Percentiles rank a stretch among this genome's conserved stretches.
These are phyloP conservation scores for Isurus oxyrinchus DNA, from an alignment of 2,113 vertebrate genomes.

Conservation along the genomic window DNA sequence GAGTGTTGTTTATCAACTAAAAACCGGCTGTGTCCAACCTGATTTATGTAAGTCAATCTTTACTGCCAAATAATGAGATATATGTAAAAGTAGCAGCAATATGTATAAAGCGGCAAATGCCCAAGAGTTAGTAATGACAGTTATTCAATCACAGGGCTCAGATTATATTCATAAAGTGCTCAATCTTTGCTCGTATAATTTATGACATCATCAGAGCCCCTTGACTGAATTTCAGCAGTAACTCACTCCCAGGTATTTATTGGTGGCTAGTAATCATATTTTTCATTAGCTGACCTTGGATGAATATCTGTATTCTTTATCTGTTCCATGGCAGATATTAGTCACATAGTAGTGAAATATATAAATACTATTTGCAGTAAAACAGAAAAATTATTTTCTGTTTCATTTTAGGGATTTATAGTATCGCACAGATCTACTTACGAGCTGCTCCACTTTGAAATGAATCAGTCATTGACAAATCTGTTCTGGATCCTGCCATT, in stretches of 20 bases:
- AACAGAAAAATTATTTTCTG: slow-evolving; percentile 12
- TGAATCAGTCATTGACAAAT: slow-evolving; percentile 30
- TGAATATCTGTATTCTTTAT: slow-evolving; percentile 36
- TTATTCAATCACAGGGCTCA: slow-evolving; percentile 33
- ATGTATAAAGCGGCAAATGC: slow-evolving; percentile 27
- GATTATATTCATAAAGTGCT: slow-evolving; percentile 32
- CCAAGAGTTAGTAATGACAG: slow-evolving; percentile 29
- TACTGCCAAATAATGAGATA: slow-evolving; percentile 32
- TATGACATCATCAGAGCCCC: slow-evolving; percentile 34
- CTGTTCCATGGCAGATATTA: slow-evolving; percentile 21
- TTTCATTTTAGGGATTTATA: slow-evolving; percentile 13
- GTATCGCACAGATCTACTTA: slow-evolving; percentile 7
- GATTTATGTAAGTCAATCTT: slow-evolving; percentile 33
- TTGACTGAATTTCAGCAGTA: slow-evolving; percentile 20
- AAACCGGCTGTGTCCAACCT: slow-evolving; percentile 18
- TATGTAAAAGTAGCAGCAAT: slow-evolving; percentile 35
- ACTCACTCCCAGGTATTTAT: slow-evolving; percentile 33
- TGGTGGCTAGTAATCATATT: slow-evolving; percentile 34
- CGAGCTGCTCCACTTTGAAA: slow-evolving; percentile 21
- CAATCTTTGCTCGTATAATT: slow-evolving; percentile 23
- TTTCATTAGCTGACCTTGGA: slow-evolving; percentile 31
- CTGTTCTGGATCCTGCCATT: not conserved
- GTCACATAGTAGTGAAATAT: slow-evolving; percentile 29
- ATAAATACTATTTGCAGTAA: slow-evolving; percentile 32
- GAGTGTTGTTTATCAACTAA: slow-evolving; percentile 28